Percentiles rank a stretch among this genome's conserved stretches.
Conservation (phyloP, 2,113 vertebrate genomes). For the Rissa tridactyla region DNA sequence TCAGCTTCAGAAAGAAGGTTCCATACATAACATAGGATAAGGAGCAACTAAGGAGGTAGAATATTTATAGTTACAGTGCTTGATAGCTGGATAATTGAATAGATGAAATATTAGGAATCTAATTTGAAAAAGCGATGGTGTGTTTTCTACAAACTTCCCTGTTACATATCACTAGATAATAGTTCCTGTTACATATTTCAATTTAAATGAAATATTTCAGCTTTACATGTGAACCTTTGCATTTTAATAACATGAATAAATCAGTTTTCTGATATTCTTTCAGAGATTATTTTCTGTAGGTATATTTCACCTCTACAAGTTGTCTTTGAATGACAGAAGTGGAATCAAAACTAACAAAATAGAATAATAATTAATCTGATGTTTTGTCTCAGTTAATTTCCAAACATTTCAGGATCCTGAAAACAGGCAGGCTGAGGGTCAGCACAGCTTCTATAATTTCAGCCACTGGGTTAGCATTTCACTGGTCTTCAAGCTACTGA, state of each 20-base stretch:
- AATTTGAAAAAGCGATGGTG: not conserved
- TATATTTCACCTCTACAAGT: not conserved
- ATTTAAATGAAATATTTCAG: not conserved
- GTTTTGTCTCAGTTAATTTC: not conserved
- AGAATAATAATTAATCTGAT: not conserved
- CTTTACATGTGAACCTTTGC: not conserved
- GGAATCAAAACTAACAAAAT: not conserved
- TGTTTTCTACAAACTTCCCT: not conserved
- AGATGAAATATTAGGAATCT: not conserved
- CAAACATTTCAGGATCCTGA: not conserved
- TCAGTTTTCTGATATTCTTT: not conserved
- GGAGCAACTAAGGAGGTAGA: not conserved
- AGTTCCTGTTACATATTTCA: not conserved
- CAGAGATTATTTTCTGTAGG: not conserved
- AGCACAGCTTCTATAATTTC: not conserved
- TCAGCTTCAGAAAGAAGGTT: not conserved
- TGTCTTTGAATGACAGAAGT: not conserved
- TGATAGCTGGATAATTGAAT: not conserved
- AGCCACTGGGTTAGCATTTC: not conserved
- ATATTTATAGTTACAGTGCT: not conserved
- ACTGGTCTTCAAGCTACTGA: not conserved
- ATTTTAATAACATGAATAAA: not conserved
- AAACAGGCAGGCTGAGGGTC: not conserved
- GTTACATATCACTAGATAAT: not conserved
- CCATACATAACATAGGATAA: not conserved